Evolutionary conservation across 2,797 vertebrate species (phyloP), one percentile per base, ranked within the genome.

Genomic region (Odontamblyopus rebecca): DNA sequence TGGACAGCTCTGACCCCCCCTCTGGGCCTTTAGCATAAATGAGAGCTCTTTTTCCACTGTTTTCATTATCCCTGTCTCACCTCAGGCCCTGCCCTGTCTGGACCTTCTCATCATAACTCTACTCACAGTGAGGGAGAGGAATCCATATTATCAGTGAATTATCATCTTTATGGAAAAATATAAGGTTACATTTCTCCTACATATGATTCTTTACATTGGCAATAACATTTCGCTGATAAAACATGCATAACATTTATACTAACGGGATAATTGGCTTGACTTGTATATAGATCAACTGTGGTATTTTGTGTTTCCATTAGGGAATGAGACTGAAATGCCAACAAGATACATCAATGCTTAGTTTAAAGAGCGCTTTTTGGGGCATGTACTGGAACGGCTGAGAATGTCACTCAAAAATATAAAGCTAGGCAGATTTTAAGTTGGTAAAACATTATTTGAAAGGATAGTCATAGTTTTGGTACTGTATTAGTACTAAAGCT

Each of bases 61-160:
- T 85, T 82, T 90, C 87, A 89, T 91, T 91, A 91, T 89, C 84
- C 26, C 1, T 59, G 50, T 61, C 73, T 78, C 23, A 86, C 85
- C 76, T 81, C 81, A 79, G 80, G 86, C 83, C 73, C 67, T 80
- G 75, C 76, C 85, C 89, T 88, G 82, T 82, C 64, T 71, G 73
- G 79, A 77, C 70, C 77, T 80, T 71, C 75, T 79, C 53, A 12
- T 63, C 29, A 76, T 73, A 80, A 59, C 79, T 74, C 84, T 75
- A 73, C 78, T 79, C 75, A 76, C 84, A 74, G 80, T 75, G 77
- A 90, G 88, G 9, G 53, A 9, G 8, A 57, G 54, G 54, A 26
- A 26, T 57, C 12, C 23, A 26, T 26, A 12, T 57, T 57, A 26
- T 13, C 54, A 57, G 3, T 13, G n/a, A 23, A 6, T 9, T 23